A percentile compares a stretch with the other conserved stretches of the same genome.
Evolutionary conservation across 2,113 vertebrate species (phyloP).

Genomic region (Gobio gobio): DNA sequence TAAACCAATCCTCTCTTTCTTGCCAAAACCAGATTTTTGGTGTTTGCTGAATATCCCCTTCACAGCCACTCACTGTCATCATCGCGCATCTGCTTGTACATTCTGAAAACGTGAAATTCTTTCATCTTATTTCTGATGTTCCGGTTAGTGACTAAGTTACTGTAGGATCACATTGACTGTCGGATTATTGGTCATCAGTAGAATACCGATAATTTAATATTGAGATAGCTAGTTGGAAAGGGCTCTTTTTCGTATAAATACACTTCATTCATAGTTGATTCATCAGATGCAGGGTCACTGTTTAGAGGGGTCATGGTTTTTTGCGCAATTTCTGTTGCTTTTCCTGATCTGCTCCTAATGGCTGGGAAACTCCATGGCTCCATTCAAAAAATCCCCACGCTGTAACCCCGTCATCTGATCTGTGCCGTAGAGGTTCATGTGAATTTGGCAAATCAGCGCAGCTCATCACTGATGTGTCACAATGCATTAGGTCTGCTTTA

Average conservation of each 20-base stretch:
- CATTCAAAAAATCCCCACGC: background rate
- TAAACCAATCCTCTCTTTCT: constrained; percentile 68
- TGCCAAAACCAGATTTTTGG: constrained; percentile 76
- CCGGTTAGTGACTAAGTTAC: background rate
- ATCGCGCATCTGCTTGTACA: constrained; percentile 14
- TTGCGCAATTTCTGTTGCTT: constrained; percentile 2
- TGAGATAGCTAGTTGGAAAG: background rate
- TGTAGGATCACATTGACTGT: background rate
- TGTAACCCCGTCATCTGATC: constrained; percentile 54
- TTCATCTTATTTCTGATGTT: constrained; percentile 2
- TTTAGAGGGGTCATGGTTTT: background rate
- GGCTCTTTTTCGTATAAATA: background rate
- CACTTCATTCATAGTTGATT: constrained; percentile 11
- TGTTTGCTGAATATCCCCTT: constrained; percentile 66
- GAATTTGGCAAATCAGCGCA: constrained; percentile 66
- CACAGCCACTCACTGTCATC: constrained; percentile 30
- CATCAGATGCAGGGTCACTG: background rate
- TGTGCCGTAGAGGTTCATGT: constrained; percentile 57
- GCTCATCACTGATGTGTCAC: constrained; percentile 68
- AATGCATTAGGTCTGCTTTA: constrained; percentile 66
- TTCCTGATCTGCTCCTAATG: constrained; percentile 53
- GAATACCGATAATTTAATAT: background rate
- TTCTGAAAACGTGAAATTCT: background rate
- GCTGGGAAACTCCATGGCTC: constrained; percentile 42
- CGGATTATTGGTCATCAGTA: background rate